A percentile compares a stretch with the other conserved stretches of the same genome.
phyloP scores from a whole-genome alignment of 1,140 invertebrate species.

The Drosophila gunungcola region DNA sequence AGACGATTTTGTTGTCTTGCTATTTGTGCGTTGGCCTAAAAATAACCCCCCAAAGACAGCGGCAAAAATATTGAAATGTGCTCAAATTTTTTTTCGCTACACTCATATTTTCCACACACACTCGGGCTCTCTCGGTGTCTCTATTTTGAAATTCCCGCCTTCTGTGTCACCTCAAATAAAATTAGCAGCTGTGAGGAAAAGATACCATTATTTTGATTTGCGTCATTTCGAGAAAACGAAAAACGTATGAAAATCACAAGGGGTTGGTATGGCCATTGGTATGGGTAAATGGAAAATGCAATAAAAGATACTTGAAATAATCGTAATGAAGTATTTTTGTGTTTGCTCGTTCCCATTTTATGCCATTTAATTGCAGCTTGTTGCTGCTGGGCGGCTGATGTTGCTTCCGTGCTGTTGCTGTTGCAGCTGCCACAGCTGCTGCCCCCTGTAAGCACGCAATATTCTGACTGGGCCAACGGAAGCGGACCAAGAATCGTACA shows the following conservation, averaged over 20 bases:
- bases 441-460: constrained; percentile 64
- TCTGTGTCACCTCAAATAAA: constrained; percentile 82
- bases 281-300: constrained; percentile 31
- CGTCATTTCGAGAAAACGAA: constrained; percentile 64
- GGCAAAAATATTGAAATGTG: constrained; percentile 67
- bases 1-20: constrained; percentile 34
- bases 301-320: constrained; percentile 51
- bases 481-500: constrained; percentile 45
- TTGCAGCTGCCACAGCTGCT: constrained; percentile 52
- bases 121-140: constrained; percentile 14
- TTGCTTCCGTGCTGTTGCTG: constrained; percentile 30
- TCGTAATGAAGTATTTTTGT: constrained; percentile 52
- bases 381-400: constrained; percentile 45
- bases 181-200: constrained; percentile 77
- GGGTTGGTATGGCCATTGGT: not conserved
- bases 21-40: constrained; percentile 45
- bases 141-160: constrained; percentile 71
- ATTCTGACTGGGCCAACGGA: constrained; percentile 44
- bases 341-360: constrained; percentile 61
- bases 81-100: constrained; percentile 60
- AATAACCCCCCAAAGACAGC: constrained; percentile 61
- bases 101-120: constrained; percentile 58
- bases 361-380: constrained; percentile 67
- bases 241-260: not conserved
- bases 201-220: constrained; percentile 73